Evolutionary conservation across 2,888 invertebrate species (phyloP).

Genomic region (Mythimna vitellina): DNA sequence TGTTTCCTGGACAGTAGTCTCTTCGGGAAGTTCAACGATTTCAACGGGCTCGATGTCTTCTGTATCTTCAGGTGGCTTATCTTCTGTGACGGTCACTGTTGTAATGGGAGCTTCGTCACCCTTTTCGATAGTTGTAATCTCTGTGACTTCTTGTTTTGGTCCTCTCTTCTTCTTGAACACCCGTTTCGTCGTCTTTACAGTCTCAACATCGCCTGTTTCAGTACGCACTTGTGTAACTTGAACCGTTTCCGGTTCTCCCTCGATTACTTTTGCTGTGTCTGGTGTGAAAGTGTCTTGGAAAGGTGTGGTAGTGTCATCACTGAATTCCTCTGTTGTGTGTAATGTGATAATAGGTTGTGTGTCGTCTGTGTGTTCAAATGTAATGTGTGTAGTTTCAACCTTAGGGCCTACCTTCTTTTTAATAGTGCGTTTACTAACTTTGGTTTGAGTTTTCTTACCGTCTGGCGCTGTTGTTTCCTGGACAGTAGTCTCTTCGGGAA

Average conservation of each 20-base stretch:
- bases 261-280: too few species aligned
- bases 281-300: too few species aligned
- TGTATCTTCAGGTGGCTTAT: background rate
- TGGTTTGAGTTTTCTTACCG: slow-evolving; percentile 32
- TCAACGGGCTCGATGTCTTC: slow-evolving; percentile 17
- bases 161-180: slow-evolving; percentile 41
- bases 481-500: slow-evolving; percentile 32
- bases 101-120: slow-evolving; percentile 44
- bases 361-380: too few species aligned
- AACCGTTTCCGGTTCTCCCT: too few species aligned
- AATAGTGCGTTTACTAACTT: slow-evolving; percentile 69
- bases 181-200: too few species aligned
- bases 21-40: slow-evolving; percentile 65
- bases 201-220: too few species aligned
- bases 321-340: too few species aligned
- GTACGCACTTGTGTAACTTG: too few species aligned
- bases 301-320: too few species aligned
- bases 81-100: slow-evolving; percentile 42
- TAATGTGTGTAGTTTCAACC: too few species aligned
- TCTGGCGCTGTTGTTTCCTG: slow-evolving; percentile 23
- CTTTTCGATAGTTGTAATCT: slow-evolving; percentile 56
- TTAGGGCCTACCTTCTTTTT: too few species aligned
- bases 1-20: slow-evolving; percentile 9
- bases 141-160: slow-evolving; percentile 50
- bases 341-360: too few species aligned